phyloP scores from a whole-genome alignment of 92 coral and sea anemone species.

The Muricea muricata region DNA sequence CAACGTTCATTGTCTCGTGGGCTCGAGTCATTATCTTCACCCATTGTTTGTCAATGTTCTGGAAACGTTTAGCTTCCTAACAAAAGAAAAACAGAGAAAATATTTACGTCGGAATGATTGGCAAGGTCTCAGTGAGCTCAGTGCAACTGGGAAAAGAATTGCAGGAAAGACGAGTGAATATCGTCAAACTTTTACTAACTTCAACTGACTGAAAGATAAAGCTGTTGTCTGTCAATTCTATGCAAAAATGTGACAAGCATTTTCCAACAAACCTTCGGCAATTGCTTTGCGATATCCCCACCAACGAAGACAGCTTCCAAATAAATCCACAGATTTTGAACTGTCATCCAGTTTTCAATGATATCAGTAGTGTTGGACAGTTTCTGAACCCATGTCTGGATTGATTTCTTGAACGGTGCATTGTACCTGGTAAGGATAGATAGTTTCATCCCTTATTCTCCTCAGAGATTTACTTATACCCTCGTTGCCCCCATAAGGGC shows the following conservation, averaged over 20 bases:
- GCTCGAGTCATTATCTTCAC: slow-evolving; percentile 98
- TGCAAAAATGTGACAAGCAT: too few relatives aligned
- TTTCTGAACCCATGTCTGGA: slow-evolving; percentile 97
- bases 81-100: neutral
- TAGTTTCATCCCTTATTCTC: too few relatives aligned
- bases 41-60: slow-evolving; percentile 97
- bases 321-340: slow-evolving; percentile 89
- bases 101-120: too few relatives aligned
- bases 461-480: too few relatives aligned
- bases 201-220: too few relatives aligned
- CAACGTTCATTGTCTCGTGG: slow-evolving; percentile 94
- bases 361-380: slow-evolving; percentile 96
- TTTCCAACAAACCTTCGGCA: slow-evolving; percentile 77
- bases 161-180: too few relatives aligned
- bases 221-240: too few relatives aligned
- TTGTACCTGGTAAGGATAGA: slow-evolving; percentile 71
- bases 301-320: slow-evolving; percentile 98
- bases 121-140: too few relatives aligned
- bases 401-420: slow-evolving; percentile 94
- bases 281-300: slow-evolving; percentile 97
- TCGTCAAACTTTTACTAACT: too few relatives aligned
- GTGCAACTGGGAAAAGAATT: too few relatives aligned
- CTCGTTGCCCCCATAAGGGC: neutral
- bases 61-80: slow-evolving; percentile 91
- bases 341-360: slow-evolving; percentile 97